phyloP scores from a whole-genome alignment of 2,888 invertebrate genomes.

The Hypercompe scribonia region DNA sequence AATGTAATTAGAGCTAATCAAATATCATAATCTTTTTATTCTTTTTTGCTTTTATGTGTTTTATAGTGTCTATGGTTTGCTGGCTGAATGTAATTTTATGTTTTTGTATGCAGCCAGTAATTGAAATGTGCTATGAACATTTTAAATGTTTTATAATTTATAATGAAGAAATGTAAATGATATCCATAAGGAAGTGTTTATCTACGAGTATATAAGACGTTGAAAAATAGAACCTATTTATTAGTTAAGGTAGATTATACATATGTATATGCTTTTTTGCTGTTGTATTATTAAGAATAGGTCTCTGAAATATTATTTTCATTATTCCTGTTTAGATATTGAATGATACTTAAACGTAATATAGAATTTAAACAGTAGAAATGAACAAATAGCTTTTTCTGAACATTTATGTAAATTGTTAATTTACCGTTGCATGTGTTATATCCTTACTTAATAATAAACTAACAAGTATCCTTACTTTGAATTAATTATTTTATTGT shows the following conservation, averaged over 20 bases:
- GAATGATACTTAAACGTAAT: no score
- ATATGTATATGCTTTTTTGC: neutral
- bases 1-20: slow-evolving; percentile 85
- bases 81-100: slow-evolving; percentile 43
- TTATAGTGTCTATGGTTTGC: slow-evolving; percentile 59
- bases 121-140: slow-evolving; percentile 55
- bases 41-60: slow-evolving; percentile 70
- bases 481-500: no score
- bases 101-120: slow-evolving; percentile 49
- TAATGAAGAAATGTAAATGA: slow-evolving; percentile 11
- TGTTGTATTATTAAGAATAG: neutral
- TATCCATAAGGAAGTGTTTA: neutral
- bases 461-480: no score
- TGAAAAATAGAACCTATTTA: neutral
- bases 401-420: no score
- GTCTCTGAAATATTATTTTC: no score
- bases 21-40: slow-evolving; percentile 81
- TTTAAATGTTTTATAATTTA: neutral
- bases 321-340: no score
- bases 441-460: no score
- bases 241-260: neutral
- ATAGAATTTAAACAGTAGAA: no score
- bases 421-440: no score
- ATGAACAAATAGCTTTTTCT: no score
- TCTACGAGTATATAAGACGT: neutral